phyloP scores from a whole-genome alignment of 1,140 invertebrate genomes.

The Bombus balteatus region DNA sequence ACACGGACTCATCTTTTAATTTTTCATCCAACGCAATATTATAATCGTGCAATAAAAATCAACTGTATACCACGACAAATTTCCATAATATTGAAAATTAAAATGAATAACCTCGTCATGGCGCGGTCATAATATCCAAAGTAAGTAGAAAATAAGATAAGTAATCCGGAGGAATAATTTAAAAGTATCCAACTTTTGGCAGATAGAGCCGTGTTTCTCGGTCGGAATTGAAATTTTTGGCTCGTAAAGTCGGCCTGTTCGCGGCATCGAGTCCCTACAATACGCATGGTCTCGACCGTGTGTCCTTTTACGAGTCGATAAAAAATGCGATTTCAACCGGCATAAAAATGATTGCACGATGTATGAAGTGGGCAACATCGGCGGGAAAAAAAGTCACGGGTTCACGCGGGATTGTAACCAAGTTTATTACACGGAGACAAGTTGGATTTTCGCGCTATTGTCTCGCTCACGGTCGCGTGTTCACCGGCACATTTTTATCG shows the following conservation, averaged over 20 bases:
- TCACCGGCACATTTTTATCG: conserved; percentile 55
- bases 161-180: neutral
- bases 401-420: conserved; percentile 57
- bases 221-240: conserved; percentile 33
- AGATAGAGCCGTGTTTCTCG: neutral
- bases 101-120: no score
- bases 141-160: neutral
- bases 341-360: conserved; percentile 46
- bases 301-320: conserved; percentile 30
- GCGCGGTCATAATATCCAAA: neutral
- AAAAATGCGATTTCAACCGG: conserved; percentile 28
- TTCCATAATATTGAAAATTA: neutral
- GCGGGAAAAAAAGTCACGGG: conserved; percentile 13
- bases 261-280: neutral
- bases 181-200: neutral
- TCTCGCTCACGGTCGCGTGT: conserved; percentile 32
- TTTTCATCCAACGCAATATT: neutral
- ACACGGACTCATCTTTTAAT: neutral
- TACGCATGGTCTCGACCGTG: neutral
- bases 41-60: neutral
- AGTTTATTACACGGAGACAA: conserved; percentile 52
- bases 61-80: neutral
- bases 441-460: conserved; percentile 45
- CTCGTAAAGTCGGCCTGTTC: neutral
- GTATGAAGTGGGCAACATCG: neutral